Conservation (phyloP, 1,140 invertebrate species). For the Hermetia illucens region DNA sequence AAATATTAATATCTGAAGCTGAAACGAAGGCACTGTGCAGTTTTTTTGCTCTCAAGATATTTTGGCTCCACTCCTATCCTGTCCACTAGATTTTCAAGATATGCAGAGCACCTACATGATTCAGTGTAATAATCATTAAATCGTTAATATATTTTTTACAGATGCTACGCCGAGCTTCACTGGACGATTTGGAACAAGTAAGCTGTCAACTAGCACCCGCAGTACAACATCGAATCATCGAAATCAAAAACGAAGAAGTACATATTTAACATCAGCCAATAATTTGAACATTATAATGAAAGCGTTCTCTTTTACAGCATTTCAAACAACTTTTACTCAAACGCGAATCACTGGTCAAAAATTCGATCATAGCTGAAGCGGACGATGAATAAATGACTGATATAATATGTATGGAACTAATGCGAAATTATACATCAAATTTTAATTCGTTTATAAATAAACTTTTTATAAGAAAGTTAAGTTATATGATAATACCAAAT, state of each 20-base stretch:
- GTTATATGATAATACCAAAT: too few species aligned
- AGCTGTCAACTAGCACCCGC: constrained; percentile 60
- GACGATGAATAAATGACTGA: constrained; percentile 26
- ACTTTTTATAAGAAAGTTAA: too few species aligned
- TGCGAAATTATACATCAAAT: too few species aligned
- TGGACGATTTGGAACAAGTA: constrained; percentile 62
- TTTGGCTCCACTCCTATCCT: too few species aligned
- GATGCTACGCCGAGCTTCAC: constrained; percentile 46
- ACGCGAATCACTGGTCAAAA: constrained; percentile 23
- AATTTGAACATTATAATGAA: neutral
- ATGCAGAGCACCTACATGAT: too few species aligned
- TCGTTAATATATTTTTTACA: too few species aligned
- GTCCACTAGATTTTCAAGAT: too few species aligned
- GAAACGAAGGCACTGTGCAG: too few species aligned
- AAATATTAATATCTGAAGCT: neutral
- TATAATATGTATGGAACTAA: too few species aligned
- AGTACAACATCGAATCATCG: constrained; percentile 59
- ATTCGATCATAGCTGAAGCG: constrained; percentile 24
- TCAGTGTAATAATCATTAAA: too few species aligned
- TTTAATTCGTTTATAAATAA: too few species aligned
- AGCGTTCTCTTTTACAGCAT: constrained; percentile 12
- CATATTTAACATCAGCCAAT: neutral
- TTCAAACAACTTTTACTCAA: constrained; percentile 23
- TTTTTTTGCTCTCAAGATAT: too few species aligned
- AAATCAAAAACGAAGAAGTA: constrained; percentile 53